Evolutionary conservation across 2,888 invertebrate genomes (phyloP), one percentile per base, ranked within the genome.

Genomic region (Agrotis exclamationis): DNA sequence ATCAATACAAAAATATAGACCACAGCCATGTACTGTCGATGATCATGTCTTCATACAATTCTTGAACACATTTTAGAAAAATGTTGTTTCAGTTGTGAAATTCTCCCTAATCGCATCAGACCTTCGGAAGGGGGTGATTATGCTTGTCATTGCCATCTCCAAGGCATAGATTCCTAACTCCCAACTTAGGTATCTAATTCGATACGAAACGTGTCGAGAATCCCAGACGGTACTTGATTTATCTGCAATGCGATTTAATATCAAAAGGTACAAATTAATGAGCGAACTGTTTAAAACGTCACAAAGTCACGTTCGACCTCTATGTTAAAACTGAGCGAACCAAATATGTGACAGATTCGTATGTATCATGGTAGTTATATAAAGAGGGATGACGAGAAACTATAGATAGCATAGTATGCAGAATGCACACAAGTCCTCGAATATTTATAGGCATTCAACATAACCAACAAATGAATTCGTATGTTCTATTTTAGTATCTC

Each of bases 261-360:
- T 63, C 56, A 58, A 62, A 53, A 74, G 50, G 50, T 53, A 68
- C 50, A 62, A 70, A 76, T 54, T 63, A 56, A 70, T 57, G 39
- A 63, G 51, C 45, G 59, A 44, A 66, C 44, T 63, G 67, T 47
- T 63, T 28, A 16, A 82, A 74, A 70, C 58, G 45, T 22, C 51
- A 59, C 44, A 28, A 75, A 72, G 78, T 75, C 83, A 83, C 83
- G 85, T 78, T 28, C 74, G 73, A 70, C 80, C 78, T 77, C 54
- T 39, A 62, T 48, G 22, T 59, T 51, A 63, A 58, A 59, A 59
- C 48, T 56, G 33, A 59, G 59, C 70, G 56, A 58, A 56, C 77
- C 82, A 78, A 85, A 84, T 78, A 79, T 68, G 78, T 33, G 33
- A 51, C 59, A n/a, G 68, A 75, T 74, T 74, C 67, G 60, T 71